phyloP scores from a whole-genome alignment of 2,888 invertebrate species.

The Octonoba sinensis region DNA sequence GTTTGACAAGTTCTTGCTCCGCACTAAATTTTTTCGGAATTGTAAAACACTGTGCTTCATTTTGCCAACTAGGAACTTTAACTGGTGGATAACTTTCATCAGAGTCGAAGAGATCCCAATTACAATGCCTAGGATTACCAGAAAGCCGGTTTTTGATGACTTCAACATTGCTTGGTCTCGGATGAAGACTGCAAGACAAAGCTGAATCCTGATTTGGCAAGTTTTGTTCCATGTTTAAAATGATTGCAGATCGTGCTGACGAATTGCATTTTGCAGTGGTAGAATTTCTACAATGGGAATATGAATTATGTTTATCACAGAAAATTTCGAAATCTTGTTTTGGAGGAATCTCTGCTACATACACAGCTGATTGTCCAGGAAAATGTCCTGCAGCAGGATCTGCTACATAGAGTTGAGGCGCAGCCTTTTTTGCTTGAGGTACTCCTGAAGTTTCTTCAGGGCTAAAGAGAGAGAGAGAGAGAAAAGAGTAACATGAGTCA shows the following conservation, averaged over 20 bases:
- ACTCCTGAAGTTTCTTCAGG: constrained; percentile 51
- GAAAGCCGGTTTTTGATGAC: constrained; percentile 51
- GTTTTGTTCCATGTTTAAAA: constrained; percentile 41
- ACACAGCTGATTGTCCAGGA: constrained; percentile 53
- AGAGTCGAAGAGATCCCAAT: constrained; percentile 52
- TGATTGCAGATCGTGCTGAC: constrained; percentile 34
- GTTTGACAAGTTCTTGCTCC: neutral
- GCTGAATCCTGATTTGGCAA: constrained; percentile 13
- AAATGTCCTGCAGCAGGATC: constrained; percentile 37
- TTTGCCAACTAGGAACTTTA: constrained; percentile 57
- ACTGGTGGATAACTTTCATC: constrained; percentile 42
- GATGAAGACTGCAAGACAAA: constrained; percentile 22
- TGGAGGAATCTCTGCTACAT: constrained; percentile 51
- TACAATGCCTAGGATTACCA: constrained; percentile 37
- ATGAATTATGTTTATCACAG: constrained; percentile 42
- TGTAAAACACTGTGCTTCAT: constrained; percentile 27
- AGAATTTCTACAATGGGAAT: constrained; percentile 33
- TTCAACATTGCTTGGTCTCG: constrained; percentile 47
- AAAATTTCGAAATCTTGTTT: constrained; percentile 50
- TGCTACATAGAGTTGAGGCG: constrained; percentile 47
- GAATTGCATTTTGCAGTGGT: constrained; percentile 20
- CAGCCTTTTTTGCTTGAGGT: constrained; percentile 51
- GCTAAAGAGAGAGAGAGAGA: neutral
- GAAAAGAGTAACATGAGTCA: too few species aligned
- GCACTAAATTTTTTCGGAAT: constrained; percentile 20